Base-by-base conservation (phyloP, 2,113 vertebrate species). In the Epinephelus lanceolatus region DNA sequence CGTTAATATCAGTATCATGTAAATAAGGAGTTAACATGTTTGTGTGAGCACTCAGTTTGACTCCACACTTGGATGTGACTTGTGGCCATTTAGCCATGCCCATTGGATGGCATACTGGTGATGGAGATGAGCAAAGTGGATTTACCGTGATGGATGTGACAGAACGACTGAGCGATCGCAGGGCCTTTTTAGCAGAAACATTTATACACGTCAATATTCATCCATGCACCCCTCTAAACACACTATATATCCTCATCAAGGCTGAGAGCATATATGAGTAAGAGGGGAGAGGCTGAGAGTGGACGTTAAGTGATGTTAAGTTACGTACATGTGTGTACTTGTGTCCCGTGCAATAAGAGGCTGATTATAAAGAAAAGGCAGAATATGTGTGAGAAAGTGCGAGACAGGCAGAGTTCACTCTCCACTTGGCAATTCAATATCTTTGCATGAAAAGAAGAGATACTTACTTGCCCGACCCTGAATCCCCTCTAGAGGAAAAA, bases 61-160 rank as follows among this genome's bases (percentile, higher is more conserved):
- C 76, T 60, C n/a, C 9, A 56, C 53, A 42, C 65, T 71, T 21
- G 3, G 2, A 57, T 86, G 73, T 81, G 86, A 83, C 81, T 67
- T 59, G 65, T 68, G 67, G 76, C 68, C 18, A 68, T 78, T 81
- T 73, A 71, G 59, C 76, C 49, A 15, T 61, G 79, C 77, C 92
- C 87, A 88, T 91, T 72, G 65, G 80, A 81, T 71, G 81, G 61
- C 78, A 76, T 47, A 78, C 61, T 25, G 69, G 72, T 75, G 63
- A 83, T 75, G 85, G 59, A 88, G 84, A 89, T 83, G 78, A 84
- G 85, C 83, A 89, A 92, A 94, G 90, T 91, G 84, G 84, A 88
- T 93, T 94, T 91, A 73, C 71, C 52, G 8, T 93, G 91, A 95
- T 92, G 87, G 87, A 93, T 91, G 88, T 87, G 88, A 86, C 88